These are phyloP conservation scores for Cichlasoma orientale DNA, from an alignment of 2,797 vertebrate species.

Conservation along the genomic window DNA sequence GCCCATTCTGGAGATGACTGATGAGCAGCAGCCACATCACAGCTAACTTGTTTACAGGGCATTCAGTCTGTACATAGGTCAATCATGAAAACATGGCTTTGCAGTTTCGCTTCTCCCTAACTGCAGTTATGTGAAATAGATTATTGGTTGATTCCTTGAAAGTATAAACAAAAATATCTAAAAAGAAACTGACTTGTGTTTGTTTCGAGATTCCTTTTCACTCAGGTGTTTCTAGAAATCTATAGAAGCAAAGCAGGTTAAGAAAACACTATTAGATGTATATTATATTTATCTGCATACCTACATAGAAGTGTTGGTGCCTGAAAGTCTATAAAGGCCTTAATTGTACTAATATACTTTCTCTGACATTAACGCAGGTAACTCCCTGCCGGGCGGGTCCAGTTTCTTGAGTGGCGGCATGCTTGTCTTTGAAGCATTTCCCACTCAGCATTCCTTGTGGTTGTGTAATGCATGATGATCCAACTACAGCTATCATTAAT, in stretches of 20 bases:
- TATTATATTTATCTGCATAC: not conserved
- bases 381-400: slow-evolving; percentile 62
- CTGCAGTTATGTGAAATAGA: not conserved
- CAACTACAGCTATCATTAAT: slow-evolving; percentile 75
- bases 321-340: slow-evolving; percentile 39
- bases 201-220: not conserved
- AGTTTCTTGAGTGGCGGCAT: slow-evolving; percentile 55
- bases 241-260: not conserved
- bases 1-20: slow-evolving; percentile 43
- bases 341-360: slow-evolving; percentile 47
- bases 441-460: slow-evolving; percentile 80
- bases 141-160: not conserved
- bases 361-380: slow-evolving; percentile 50
- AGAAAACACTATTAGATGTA: not conserved
- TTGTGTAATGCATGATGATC: slow-evolving; percentile 72
- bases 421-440: slow-evolving; percentile 75
- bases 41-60: slow-evolving; percentile 12
- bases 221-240: not conserved
- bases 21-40: slow-evolving; percentile 49
- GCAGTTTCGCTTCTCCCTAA: not conserved
- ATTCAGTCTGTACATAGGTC: slow-evolving; percentile 29
- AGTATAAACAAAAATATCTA: not conserved
- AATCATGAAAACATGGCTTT: not conserved
- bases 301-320: slow-evolving; percentile 4
- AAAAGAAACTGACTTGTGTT: not conserved